A percentile compares a stretch with the other conserved stretches of the same genome.
Conservation (phyloP, 35 echinoderm and acorn worm genomes). For the Stichopus chloronotus region DNA sequence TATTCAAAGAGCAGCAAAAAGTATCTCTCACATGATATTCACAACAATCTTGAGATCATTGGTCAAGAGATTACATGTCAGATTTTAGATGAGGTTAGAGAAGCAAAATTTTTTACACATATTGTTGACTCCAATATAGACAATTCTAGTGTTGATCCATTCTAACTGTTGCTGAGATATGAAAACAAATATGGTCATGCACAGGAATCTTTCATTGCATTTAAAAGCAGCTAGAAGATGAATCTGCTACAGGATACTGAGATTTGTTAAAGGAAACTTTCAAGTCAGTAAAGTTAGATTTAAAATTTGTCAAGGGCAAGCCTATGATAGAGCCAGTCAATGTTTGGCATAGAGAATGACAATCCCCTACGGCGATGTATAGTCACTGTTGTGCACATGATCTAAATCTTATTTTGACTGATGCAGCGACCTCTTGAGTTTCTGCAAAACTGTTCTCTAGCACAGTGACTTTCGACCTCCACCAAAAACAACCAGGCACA, state of each 20-base stretch:
- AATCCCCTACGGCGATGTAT: background rate
- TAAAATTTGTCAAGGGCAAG: slow-evolving; percentile 22
- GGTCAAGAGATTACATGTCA: slow-evolving; percentile 14
- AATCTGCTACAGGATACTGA: slow-evolving; percentile 22
- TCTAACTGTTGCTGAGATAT: slow-evolving; percentile 24
- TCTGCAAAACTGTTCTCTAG: slow-evolving; percentile 1
- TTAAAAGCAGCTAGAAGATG: slow-evolving; percentile 38
- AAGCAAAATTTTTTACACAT: slow-evolving; percentile 6
- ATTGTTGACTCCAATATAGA: slow-evolving; percentile 29
- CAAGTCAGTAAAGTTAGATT: background rate
- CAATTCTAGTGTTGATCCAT: slow-evolving; percentile 22
- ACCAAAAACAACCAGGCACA: no score
- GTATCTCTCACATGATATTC: slow-evolving; percentile 22
- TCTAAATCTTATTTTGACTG: slow-evolving; percentile 30
- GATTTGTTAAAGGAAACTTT: background rate
- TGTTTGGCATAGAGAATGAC: slow-evolving; percentile 3
- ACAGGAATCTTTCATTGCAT: slow-evolving; percentile 27
- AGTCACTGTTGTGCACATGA: slow-evolving; percentile 25
- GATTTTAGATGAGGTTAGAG: slow-evolving; percentile 13
- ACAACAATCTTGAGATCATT: slow-evolving; percentile 12
- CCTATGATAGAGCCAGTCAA: slow-evolving; percentile 17
- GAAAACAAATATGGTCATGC: background rate
- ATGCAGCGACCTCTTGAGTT: background rate
- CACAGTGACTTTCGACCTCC: no score
- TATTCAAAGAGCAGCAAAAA: background rate